phyloP scores from a whole-genome alignment of 1,140 invertebrate species.

The Venturia canescens region DNA sequence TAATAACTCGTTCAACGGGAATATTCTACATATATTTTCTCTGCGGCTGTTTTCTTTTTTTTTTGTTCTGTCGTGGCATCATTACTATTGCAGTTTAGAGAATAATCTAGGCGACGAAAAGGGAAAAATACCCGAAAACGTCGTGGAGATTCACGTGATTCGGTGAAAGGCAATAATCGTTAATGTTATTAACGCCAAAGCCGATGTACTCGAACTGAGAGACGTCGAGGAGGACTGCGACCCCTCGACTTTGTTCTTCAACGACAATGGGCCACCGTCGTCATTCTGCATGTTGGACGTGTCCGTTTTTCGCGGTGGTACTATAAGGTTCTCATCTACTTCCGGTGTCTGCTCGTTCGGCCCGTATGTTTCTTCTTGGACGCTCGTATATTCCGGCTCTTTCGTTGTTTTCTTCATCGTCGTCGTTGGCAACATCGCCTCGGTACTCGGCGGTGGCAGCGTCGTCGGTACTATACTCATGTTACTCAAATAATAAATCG shows the following conservation, averaged over 20 bases:
- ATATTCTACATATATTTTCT: slow-evolving; percentile 40
- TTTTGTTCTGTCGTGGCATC: slow-evolving; percentile 35
- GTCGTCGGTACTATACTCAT: slow-evolving; percentile 87
- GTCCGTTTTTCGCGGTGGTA: slow-evolving; percentile 65
- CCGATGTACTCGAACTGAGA: slow-evolving; percentile 8
- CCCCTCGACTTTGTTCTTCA: slow-evolving; percentile 67
- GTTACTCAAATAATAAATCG: slow-evolving; percentile 85
- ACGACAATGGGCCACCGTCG: slow-evolving; percentile 66
- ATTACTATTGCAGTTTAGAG: slow-evolving; percentile 64
- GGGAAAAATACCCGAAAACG: neutral
- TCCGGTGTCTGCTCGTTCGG: slow-evolving; percentile 32
- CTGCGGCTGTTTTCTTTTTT: slow-evolving; percentile 14
- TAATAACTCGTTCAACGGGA: neutral
- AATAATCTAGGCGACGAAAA: slow-evolving; percentile 49
- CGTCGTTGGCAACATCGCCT: slow-evolving; percentile 81
- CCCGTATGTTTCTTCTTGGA: neutral
- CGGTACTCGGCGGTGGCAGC: slow-evolving; percentile 84
- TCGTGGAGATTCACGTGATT: slow-evolving; percentile 68
- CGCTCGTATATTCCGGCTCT: slow-evolving; percentile 35
- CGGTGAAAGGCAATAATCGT: slow-evolving; percentile 56
- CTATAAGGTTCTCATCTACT: slow-evolving; percentile 68
- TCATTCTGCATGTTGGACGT: slow-evolving; percentile 65
- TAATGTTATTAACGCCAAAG: slow-evolving; percentile 49
- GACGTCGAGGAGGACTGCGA: slow-evolving; percentile 43
- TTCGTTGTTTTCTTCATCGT: slow-evolving; percentile 73